Evolutionary conservation across 1,140 invertebrate genomes (phyloP).

Genomic region (Zaprionus tsacasi): DNA sequence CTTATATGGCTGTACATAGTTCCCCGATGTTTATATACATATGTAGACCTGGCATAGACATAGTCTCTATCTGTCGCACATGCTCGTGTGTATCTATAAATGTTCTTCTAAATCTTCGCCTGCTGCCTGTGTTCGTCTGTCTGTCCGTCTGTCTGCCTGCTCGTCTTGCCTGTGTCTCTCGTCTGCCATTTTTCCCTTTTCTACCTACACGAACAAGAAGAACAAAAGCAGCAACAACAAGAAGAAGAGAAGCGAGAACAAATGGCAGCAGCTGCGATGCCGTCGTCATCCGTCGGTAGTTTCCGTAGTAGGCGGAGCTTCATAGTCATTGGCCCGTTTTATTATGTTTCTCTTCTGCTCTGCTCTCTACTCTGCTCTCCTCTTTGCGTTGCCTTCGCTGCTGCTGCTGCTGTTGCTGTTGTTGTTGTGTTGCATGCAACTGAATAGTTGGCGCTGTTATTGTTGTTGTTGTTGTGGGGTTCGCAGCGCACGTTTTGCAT

Average conservation of each 20-base stretch:
- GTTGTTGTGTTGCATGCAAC: constrained; percentile 61
- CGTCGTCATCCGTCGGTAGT: constrained; percentile 67
- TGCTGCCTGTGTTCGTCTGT: constrained; percentile 13
- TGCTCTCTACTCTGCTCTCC: constrained; percentile 19
- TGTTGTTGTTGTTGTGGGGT: constrained; percentile 26
- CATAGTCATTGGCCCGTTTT: constrained; percentile 83
- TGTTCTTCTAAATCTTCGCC: constrained; percentile 21
- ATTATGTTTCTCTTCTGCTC: constrained; percentile 72
- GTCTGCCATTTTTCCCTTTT: constrained; percentile 69
- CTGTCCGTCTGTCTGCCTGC: constrained; percentile 41
- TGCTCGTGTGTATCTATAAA: background rate
- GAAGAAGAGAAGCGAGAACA: constrained; percentile 36
- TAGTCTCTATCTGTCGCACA: background rate
- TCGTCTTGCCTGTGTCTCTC: constrained; percentile 42
- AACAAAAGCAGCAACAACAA: constrained; percentile 37
- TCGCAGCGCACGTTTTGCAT: constrained; percentile 71
- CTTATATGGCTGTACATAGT: background rate
- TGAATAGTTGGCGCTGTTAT: constrained; percentile 45
- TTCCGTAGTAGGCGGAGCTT: constrained; percentile 82
- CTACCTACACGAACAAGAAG: constrained; percentile 61
- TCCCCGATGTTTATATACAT: background rate
- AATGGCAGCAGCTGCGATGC: constrained; percentile 52
- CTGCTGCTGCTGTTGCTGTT: constrained; percentile 27
- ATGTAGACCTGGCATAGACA: background rate
- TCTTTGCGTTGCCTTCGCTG: constrained; percentile 50